A percentile compares a stretch with the other conserved stretches of the same genome.
phyloP scores from a whole-genome alignment of 2,797 vertebrate genomes.

The Channallabes apus region DNA sequence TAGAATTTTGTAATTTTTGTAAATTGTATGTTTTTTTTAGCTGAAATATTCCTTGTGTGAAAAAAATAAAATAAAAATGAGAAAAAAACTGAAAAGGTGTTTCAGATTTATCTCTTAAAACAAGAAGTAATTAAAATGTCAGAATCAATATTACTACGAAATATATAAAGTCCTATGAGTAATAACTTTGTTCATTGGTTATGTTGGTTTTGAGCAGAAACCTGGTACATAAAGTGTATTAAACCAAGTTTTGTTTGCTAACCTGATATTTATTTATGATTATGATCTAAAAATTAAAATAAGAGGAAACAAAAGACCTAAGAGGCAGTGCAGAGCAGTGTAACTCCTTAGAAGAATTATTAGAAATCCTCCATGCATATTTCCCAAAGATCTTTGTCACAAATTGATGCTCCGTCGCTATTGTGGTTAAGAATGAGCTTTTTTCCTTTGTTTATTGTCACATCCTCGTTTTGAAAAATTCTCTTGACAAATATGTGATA shows the following conservation, averaged over 20 bases:
- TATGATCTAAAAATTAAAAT: neutral
- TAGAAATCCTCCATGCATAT: neutral
- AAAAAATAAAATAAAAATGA: neutral
- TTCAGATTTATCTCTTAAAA: conserved; percentile 2
- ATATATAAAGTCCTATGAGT: neutral
- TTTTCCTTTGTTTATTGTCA: neutral
- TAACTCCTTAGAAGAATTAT: neutral
- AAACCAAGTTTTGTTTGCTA: neutral
- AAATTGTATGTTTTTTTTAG: too few relatives aligned
- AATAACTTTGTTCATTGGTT: neutral
- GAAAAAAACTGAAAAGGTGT: neutral
- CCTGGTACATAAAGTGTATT: neutral
- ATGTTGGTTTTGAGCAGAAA: conserved; percentile 1
- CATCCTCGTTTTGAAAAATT: neutral
- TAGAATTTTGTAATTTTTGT: neutral
- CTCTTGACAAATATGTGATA: neutral
- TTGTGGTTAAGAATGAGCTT: neutral
- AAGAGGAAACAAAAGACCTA: neutral
- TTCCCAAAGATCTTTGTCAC: neutral
- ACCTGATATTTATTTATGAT: neutral
- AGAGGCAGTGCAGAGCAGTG: neutral
- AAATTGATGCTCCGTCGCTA: neutral
- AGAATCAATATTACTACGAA: neutral
- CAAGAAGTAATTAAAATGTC: neutral
- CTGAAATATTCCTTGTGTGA: neutral